Percentiles rank a stretch among this genome's conserved stretches.
Conservation (phyloP, 1,140 invertebrate species). For the Vollenhovia emeryi region DNA sequence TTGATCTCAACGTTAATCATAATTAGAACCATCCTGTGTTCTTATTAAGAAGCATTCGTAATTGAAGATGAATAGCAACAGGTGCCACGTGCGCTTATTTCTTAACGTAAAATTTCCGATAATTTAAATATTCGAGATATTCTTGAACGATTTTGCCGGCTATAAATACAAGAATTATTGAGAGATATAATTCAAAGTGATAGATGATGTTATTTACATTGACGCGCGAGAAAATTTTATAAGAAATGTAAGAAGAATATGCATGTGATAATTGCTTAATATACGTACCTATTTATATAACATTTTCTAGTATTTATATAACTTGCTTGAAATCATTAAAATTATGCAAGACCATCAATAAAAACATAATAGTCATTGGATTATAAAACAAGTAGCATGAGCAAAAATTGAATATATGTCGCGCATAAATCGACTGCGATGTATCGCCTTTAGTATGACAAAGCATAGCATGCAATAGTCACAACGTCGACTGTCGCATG, state of each 20-base stretch:
- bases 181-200: not conserved
- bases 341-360: not conserved
- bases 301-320: not conserved
- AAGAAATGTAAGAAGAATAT: not conserved
- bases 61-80: not conserved
- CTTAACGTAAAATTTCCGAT: not conserved
- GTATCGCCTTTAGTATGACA: constrained; percentile 17
- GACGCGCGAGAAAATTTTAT: not conserved
- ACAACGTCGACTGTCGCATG: not conserved
- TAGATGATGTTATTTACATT: not conserved
- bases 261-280: not conserved
- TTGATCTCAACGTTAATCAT: not conserved
- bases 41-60: constrained; percentile 3
- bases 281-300: not conserved
- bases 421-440: not conserved
- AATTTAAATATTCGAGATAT: not conserved
- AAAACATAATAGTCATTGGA: constrained; percentile 14
- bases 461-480: not conserved
- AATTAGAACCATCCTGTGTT: not conserved
- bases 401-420: constrained; percentile 3
- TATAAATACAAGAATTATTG: constrained; percentile 2
- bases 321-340: not conserved
- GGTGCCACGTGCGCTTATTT: not conserved
- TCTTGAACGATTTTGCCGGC: not conserved
- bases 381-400: constrained; percentile 1